Evolutionary conservation across 1,140 invertebrate species (phyloP).

Genomic region (Cydia splendana): DNA sequence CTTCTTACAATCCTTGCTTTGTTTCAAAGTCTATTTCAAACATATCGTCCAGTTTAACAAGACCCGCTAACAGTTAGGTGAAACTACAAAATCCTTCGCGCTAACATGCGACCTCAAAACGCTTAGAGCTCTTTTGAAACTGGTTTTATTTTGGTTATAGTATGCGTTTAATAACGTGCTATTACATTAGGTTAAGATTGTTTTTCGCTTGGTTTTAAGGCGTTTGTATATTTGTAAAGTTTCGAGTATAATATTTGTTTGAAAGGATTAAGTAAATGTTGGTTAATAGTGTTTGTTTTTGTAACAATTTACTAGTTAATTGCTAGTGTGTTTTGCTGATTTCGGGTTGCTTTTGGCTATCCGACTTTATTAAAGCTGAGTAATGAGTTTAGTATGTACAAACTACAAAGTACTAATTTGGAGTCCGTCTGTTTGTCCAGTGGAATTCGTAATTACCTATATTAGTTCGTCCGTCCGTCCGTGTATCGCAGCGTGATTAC

Average conservation of each 20-base stretch:
- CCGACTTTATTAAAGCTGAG: conserved; percentile 5
- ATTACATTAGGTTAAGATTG: conserved; percentile 44
- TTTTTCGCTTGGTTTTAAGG: conserved; percentile 38
- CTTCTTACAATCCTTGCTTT: conserved; percentile 73
- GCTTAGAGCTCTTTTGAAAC: conserved; percentile 41
- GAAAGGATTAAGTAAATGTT: conserved; percentile 55
- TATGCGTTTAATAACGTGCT: conserved; percentile 40
- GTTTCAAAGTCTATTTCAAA: conserved; percentile 69
- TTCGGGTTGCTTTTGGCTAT: conserved; percentile 7
- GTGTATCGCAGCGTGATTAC: background rate
- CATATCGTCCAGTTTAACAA: conserved; percentile 47
- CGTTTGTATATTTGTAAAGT: conserved; percentile 39
- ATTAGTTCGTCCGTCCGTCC: background rate
- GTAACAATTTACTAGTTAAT: conserved; percentile 11
- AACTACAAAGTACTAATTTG: conserved; percentile 16
- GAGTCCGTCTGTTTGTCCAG: conserved; percentile 1
- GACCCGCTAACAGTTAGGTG: conserved; percentile 39
- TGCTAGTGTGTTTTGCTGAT: conserved; percentile 5
- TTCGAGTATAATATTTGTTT: conserved; percentile 53
- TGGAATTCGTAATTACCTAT: background rate
- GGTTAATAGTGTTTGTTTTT: conserved; percentile 18
- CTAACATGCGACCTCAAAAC: conserved; percentile 35
- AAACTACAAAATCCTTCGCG: conserved; percentile 34
- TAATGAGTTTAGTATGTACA: background rate
- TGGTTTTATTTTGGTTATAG: conserved; percentile 49